Evolutionary conservation across 1,140 invertebrate genomes (phyloP).

Genomic region (Cephus cinctus): DNA sequence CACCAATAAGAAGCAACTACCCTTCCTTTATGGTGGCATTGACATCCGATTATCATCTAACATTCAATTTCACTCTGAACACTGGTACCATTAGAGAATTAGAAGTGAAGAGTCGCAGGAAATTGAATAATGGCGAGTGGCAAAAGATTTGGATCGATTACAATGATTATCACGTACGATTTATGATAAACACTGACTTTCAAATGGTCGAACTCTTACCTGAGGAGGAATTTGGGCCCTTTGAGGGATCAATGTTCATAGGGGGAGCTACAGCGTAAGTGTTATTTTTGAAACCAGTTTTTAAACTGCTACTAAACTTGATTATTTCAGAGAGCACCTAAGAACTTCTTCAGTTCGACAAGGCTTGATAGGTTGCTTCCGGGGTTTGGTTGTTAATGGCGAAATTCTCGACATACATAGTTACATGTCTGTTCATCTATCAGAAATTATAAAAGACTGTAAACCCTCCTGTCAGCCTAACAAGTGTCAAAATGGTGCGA

Average conservation of each 20-base stretch:
- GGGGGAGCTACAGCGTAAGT: constrained; percentile 85
- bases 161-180: constrained; percentile 90
- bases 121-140: constrained; percentile 90
- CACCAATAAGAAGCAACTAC: constrained; percentile 82
- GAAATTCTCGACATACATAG: constrained; percentile 88
- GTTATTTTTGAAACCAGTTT: constrained; percentile 5
- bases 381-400: constrained; percentile 87
- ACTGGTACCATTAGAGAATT: constrained; percentile 76
- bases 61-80: constrained; percentile 88
- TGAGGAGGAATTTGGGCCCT: constrained; percentile 86
- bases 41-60: constrained; percentile 78
- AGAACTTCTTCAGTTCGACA: constrained; percentile 79
- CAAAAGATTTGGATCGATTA: constrained; percentile 94
- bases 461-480: constrained; percentile 91
- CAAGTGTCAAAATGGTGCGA: constrained; percentile 87
- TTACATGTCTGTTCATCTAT: constrained; percentile 89
- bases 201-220: constrained; percentile 82
- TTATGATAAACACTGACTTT: constrained; percentile 87
- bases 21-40: constrained; percentile 88
- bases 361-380: constrained; percentile 90
- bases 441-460: constrained; percentile 89
- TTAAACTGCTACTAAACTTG: neutral
- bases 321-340: constrained; percentile 68
- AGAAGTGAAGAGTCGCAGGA: constrained; percentile 76
- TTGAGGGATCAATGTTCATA: constrained; percentile 90